Conservation (phyloP, 1,140 invertebrate species). For the Eciton burchellii region DNA sequence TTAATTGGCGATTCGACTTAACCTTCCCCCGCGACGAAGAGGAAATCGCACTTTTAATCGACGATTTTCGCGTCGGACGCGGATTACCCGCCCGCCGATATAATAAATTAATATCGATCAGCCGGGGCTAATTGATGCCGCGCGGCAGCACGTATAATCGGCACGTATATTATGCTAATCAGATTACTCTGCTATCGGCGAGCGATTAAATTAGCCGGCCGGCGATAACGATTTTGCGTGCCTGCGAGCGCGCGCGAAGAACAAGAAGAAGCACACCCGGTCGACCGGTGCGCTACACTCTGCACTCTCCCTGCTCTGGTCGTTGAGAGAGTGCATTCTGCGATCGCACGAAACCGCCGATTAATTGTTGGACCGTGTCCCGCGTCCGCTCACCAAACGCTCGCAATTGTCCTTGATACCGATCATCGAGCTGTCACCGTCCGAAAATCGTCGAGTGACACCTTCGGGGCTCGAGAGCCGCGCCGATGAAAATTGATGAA, state of each 20-base stretch:
- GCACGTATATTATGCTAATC: not conserved
- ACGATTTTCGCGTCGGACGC: too few relatives aligned
- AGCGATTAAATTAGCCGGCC: not conserved
- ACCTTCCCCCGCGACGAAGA: not conserved
- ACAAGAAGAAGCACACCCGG: too few relatives aligned
- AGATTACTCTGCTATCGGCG: not conserved
- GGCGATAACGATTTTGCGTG: not conserved
- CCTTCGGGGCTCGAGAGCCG: constrained; percentile 63
- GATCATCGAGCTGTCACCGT: constrained; percentile 10
- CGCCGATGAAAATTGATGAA: constrained; percentile 76
- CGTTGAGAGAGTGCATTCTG: not conserved
- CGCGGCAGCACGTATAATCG: too few relatives aligned
- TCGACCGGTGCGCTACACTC: too few relatives aligned
- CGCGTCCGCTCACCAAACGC: constrained; percentile 31
- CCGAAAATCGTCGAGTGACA: constrained; percentile 56
- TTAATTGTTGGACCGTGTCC: constrained; percentile 40
- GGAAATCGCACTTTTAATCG: too few relatives aligned
- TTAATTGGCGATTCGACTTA: constrained; percentile 2
- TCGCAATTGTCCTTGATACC: constrained; percentile 43
- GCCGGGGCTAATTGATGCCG: too few relatives aligned
- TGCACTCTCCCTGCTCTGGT: too few relatives aligned
- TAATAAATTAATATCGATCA: constrained; percentile 19
- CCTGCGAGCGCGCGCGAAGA: too few relatives aligned
- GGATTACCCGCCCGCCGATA: not conserved
- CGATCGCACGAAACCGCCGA: not conserved